Evolutionary conservation across 2,113 vertebrate genomes (phyloP), one percentile per base, ranked within the genome.

Genomic region (Hystrix brachyura): DNA sequence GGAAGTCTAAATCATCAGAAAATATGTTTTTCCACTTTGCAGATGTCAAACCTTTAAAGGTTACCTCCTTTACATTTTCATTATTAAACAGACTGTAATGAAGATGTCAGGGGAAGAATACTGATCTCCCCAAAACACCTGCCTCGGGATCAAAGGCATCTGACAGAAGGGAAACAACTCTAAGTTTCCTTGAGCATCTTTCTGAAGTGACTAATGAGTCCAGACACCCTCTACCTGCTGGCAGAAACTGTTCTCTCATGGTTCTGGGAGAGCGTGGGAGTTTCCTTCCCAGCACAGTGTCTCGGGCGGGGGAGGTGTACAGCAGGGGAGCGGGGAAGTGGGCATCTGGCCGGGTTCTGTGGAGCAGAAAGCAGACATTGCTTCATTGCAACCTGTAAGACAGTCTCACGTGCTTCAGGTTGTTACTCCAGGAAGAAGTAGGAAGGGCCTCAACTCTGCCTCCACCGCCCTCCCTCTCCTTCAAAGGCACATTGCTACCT

Each of bases 381-480:
- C 94, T 69, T 71, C 21, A 7, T 92, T 93, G 80, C 57, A 91
- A 32, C 10, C 38, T 64, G 59, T 59, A 64, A 0, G 9, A 32
- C 43, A 11, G 5, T n/a, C 55, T 25, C 46, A 12, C 25, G 34
- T 59, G 53, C 55, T 57, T 57, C 34, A 10, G 21, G 25, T 29
- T 17, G 29, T 76, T 91, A 74, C 91, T 94, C 65, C 7, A 79
- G 86, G 38, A 3, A 1, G 55, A 23, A 85, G 97, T 18, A 82
- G 97, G 94, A 72, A 93, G 95, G 95, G 95, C 51, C 71, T 90
- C 96, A 91, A 80, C 46, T 88, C 81, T 84, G 74, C 64, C 95
- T 67, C 94, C 72, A 53, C 79, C 82, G 38, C 29, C 90, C n/a
- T 59, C 25, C 76, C 43, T 84, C 87, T 87, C 97, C 89, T 74